Conservation (phyloP, 2,888 invertebrate species). For the Lingula anatina region DNA sequence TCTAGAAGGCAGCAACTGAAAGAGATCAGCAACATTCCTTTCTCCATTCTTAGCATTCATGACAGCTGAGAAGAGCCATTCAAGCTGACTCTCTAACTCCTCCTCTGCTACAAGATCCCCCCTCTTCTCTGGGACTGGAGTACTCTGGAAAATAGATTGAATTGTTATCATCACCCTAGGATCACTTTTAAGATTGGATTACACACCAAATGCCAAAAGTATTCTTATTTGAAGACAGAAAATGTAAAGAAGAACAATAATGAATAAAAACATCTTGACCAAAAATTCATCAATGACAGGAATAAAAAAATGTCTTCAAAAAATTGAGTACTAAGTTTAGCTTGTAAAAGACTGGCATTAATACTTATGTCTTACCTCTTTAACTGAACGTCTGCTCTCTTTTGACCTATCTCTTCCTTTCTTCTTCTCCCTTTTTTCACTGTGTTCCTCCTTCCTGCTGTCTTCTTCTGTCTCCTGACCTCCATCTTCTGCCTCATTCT, state of each 20-base stretch:
- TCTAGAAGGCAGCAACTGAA: conserved; percentile 86
- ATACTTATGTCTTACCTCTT: no score
- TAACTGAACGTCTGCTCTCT: not conserved
- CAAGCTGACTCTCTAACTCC: no score
- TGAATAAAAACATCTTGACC: no score
- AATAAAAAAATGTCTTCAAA: no score
- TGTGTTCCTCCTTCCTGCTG: not conserved
- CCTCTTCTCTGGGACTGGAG: no score
- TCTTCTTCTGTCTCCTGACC: conserved; percentile 5
- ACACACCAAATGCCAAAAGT: not conserved
- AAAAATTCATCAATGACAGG: no score
- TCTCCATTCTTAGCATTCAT: conserved; percentile 77
- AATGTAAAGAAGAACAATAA: not conserved
- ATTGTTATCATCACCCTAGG: conserved; percentile 12
- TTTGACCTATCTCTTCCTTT: not conserved
- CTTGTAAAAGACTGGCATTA: no score
- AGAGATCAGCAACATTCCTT: conserved; percentile 78
- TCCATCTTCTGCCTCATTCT: conserved; percentile 42
- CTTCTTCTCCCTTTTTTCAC: not conserved
- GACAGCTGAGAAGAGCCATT: conserved; percentile 82
- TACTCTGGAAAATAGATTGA: no score
- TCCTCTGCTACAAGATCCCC: no score
- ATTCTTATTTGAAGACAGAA: not conserved
- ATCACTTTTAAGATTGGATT: no score
- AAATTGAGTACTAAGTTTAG: not conserved